These are phyloP conservation scores for Diaperis boleti DNA, from an alignment of 2,888 invertebrate genomes.

Conservation along the genomic window DNA sequence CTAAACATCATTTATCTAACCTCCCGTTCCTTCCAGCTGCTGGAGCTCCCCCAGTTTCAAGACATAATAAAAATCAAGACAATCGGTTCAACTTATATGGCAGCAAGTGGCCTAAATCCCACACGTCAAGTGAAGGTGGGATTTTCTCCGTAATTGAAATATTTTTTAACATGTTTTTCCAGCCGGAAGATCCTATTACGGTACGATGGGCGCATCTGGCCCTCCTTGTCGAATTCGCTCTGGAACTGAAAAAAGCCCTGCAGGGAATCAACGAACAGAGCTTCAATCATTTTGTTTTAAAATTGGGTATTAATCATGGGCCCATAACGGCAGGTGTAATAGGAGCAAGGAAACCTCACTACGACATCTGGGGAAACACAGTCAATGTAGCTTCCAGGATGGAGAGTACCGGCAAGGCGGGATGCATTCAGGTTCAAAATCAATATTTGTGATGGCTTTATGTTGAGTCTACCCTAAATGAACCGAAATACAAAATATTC, in stretches of 20 bases:
- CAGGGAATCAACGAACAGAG: slow-evolving; percentile 95
- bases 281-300: slow-evolving; percentile 93
- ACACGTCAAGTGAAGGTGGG: slow-evolving; percentile 72
- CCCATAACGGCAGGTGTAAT: slow-evolving; percentile 97
- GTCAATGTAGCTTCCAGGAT: slow-evolving; percentile 97
- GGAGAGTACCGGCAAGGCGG: slow-evolving; percentile 98
- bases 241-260: slow-evolving; percentile 90
- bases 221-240: slow-evolving; percentile 88
- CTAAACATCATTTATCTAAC: no score
- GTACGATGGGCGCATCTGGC: slow-evolving; percentile 88
- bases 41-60: slow-evolving; percentile 87
- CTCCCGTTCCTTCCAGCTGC: slow-evolving; percentile 77
- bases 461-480: background rate
- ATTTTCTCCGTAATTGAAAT: slow-evolving; percentile 6
- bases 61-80: slow-evolving; percentile 96
- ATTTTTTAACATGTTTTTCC: slow-evolving; percentile 38
- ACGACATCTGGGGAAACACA: slow-evolving; percentile 97
- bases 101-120: slow-evolving; percentile 92
- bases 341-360: slow-evolving; percentile 94
- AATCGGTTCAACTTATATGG: slow-evolving; percentile 95
- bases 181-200: slow-evolving; percentile 79
- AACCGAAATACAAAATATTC: no score
- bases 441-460: background rate
- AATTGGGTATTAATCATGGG: slow-evolving; percentile 96
- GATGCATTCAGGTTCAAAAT: slow-evolving; percentile 84